Percentiles rank a stretch among this genome's conserved stretches.
Conservation (phyloP, 2,113 vertebrate species). For the Hepsetus odoe region DNA sequence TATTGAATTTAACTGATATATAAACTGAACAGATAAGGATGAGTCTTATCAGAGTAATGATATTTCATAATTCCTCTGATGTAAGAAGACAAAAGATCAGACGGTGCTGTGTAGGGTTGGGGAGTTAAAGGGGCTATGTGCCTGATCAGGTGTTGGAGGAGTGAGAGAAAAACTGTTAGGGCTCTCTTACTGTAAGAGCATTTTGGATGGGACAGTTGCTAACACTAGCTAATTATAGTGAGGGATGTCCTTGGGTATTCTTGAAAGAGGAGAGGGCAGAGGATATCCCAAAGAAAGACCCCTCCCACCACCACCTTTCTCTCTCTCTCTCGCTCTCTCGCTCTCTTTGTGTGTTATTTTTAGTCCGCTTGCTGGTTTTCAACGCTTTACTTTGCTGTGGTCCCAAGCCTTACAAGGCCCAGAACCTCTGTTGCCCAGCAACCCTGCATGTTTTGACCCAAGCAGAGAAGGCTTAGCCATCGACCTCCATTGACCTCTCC, state of each 20-base stretch:
- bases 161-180: slow-evolving; percentile 41
- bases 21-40: neutral
- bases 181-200: slow-evolving; percentile 35
- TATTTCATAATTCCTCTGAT: slow-evolving; percentile 20
- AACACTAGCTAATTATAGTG: slow-evolving; percentile 47
- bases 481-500: neutral
- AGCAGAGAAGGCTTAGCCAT: slow-evolving; percentile 19
- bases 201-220: slow-evolving; percentile 43
- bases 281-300: slow-evolving; percentile 46
- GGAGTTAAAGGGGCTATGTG: slow-evolving; percentile 11
- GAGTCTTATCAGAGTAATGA: neutral
- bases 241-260: slow-evolving; percentile 55
- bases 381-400: slow-evolving; percentile 33
- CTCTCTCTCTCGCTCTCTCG: slow-evolving; percentile 1
- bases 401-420: slow-evolving; percentile 56
- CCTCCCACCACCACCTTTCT: neutral
- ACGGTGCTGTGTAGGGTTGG: neutral
- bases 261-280: slow-evolving; percentile 48
- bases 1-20: neutral
- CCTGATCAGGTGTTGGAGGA: slow-evolving; percentile 40
- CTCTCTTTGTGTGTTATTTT: slow-evolving; percentile 48
- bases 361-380: slow-evolving; percentile 38
- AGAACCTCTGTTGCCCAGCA: slow-evolving; percentile 40
- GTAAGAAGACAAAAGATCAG: slow-evolving; percentile 32
- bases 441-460: slow-evolving; percentile 37